Evolutionary conservation across 2,888 invertebrate species (phyloP), one percentile per base, ranked within the genome.

Genomic region (Macaria notata): DNA sequence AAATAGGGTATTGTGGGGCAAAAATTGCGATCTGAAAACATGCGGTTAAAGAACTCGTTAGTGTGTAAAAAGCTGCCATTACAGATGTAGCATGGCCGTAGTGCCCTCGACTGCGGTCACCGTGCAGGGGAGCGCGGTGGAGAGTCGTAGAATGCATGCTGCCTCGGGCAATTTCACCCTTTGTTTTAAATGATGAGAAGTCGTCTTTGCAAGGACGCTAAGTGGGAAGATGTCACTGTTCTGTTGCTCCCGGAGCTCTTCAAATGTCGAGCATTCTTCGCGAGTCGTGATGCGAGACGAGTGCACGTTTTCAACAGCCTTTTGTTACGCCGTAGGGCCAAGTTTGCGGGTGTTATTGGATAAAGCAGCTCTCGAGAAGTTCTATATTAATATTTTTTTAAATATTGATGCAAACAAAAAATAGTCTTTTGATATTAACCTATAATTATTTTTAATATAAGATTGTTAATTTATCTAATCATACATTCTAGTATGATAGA

Each of bases 131-230:
- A 75, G 76, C 76, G 50, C 52, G 31, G 56, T 30, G 3, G 51
- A 48, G 43, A 51, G 42, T 42, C 39, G 75, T 63, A 73, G 80
- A 80, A 75, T 77, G 74, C 76, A 76, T 66, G 75, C 76, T 66
- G 76, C 83, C 83, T 66, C 78, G 70, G 79, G 83, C 84, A 80
- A 83, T 86, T 85, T 84, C 75, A 79, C 72, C 85, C 81, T 86
- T 88, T 88, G 88, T 89, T 84, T 82, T 80, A 84, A 87, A 86
- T 84, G 81, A 84, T 79, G 79, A 81, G 79, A 72, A 80, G 81
- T 80, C 78, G 78, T 79, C 82, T 81, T 79, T 74, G 66, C 71
- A 69, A 79, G 78, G 73, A 78, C 71, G 67, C 68, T 80, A 82
- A 84, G 83, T 81, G 81, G 78, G 74, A 81, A 84, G 84, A 86